Evolutionary conservation across 2,888 invertebrate species (phyloP).

Genomic region (Odontocolon sp.): DNA sequence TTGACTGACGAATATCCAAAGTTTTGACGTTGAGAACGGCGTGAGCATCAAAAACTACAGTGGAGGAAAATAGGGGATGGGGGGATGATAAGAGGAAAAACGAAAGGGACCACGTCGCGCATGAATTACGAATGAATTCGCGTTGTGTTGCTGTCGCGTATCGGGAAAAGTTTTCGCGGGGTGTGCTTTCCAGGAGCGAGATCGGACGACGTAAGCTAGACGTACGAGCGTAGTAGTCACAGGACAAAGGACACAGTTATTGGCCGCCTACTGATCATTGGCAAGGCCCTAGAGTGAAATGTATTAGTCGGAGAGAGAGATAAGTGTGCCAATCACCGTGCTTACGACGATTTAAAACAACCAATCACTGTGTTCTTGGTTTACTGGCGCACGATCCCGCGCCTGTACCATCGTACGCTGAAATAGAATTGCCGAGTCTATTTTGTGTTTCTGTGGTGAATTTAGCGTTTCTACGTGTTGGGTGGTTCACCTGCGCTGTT

Average conservation of each 20-base stretch:
- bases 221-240: slow-evolving; percentile 1
- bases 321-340: no score
- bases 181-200: slow-evolving; percentile 27
- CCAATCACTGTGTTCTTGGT: no score
- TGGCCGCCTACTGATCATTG: no score
- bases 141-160: slow-evolving; percentile 44
- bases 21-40: slow-evolving; percentile 70
- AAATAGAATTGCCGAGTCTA: slow-evolving; percentile 42
- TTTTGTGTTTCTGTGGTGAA: slow-evolving; percentile 26
- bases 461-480: slow-evolving; percentile 18
- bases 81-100: slow-evolving; percentile 12
- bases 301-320: no score
- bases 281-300: no score
- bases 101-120: slow-evolving; percentile 63
- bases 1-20: slow-evolving; percentile 74
- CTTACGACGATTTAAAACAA: no score
- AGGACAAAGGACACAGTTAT: no score
- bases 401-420: no score
- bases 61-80: neutral
- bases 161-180: slow-evolving; percentile 55
- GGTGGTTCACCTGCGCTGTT: neutral
- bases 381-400: slow-evolving; percentile 7
- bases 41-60: neutral
- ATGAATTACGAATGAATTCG: slow-evolving; percentile 75
- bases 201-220: slow-evolving; percentile 30